Evolutionary conservation across 2,888 invertebrate species (phyloP).

Genomic region (Helobdella robusta): DNA sequence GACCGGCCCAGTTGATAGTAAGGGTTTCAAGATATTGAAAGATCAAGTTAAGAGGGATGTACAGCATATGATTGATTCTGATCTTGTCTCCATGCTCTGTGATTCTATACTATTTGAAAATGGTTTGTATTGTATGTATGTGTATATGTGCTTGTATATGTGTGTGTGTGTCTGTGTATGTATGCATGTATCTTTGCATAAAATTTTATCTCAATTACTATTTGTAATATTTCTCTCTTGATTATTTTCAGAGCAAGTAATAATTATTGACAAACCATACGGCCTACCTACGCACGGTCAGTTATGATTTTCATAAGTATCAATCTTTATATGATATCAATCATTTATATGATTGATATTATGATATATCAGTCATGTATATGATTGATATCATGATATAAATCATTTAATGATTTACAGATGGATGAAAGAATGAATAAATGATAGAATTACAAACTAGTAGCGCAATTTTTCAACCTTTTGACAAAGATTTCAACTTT

Average conservation of each 20-base stretch:
- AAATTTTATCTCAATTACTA: background rate
- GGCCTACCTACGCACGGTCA: conserved; percentile 48
- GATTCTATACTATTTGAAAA: conserved; percentile 44
- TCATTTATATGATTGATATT: background rate
- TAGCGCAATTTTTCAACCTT: background rate
- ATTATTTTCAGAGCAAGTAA: conserved; percentile 47
- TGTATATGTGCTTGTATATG: background rate
- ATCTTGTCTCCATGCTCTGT: conserved; percentile 40
- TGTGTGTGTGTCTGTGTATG: background rate
- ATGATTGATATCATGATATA: background rate
- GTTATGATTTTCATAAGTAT: conserved; percentile 19
- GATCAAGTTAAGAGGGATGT: conserved; percentile 42
- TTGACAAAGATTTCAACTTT: background rate
- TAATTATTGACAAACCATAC: conserved; percentile 53
- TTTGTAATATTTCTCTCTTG: background rate
- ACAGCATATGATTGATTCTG: conserved; percentile 38
- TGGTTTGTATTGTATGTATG: conserved; percentile 33
- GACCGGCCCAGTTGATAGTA: conserved; percentile 36
- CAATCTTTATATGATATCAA: background rate
- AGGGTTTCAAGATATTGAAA: conserved; percentile 41
- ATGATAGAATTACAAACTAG: background rate
- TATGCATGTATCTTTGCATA: background rate
- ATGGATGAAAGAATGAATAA: background rate
- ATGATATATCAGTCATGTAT: background rate
- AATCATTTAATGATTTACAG: background rate